phyloP scores from a whole-genome alignment of 2,113 vertebrate genomes.

The Atrichornis clamosus region DNA sequence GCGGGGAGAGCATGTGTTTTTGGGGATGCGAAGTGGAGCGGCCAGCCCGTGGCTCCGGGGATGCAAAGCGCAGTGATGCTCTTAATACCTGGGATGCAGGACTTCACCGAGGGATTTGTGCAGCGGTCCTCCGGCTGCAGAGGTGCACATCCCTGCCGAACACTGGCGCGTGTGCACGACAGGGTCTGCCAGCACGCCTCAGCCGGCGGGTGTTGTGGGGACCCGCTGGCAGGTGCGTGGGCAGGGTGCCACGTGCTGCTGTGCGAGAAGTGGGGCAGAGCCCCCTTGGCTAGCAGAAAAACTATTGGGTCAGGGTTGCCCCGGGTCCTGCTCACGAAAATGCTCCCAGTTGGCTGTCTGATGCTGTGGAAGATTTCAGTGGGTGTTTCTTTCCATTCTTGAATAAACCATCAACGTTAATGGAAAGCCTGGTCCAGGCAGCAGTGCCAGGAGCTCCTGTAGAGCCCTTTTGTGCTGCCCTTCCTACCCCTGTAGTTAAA shows the following conservation, averaged over 20 bases:
- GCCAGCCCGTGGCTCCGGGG: neutral
- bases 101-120: neutral
- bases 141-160: neutral
- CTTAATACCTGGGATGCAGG: neutral
- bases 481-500: neutral
- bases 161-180: fast-evolving
- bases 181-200: neutral
- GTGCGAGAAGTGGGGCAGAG: neutral
- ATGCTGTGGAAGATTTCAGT: neutral
- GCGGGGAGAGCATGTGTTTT: neutral
- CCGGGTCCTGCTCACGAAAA: neutral
- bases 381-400: neutral
- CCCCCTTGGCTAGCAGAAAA: neutral
- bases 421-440: neutral
- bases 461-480: neutral
- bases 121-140: neutral
- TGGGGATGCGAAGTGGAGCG: neutral
- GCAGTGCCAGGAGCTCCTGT: neutral
- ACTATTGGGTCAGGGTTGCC: neutral
- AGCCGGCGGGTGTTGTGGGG: neutral
- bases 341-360: neutral
- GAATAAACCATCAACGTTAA: neutral
- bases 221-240: neutral
- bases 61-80: neutral
- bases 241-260: neutral